Evolutionary conservation across 2,113 vertebrate genomes (phyloP), one percentile per base, ranked within the genome.

Genomic region (Orycteropus afer): DNA sequence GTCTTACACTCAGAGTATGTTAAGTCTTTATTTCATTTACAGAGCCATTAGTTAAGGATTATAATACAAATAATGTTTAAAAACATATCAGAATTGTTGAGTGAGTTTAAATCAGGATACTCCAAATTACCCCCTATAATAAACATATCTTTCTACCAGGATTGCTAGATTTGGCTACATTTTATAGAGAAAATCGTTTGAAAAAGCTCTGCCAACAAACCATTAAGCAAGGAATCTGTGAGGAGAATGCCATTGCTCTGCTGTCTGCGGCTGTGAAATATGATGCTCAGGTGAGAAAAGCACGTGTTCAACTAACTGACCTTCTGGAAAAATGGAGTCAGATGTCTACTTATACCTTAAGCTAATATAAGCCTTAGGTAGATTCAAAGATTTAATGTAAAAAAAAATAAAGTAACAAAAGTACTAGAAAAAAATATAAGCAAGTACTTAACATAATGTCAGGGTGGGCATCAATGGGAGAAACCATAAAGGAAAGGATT

Each of bases 201-300:
- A 99, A 99, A 98, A 98, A 99, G 86, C 98, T 99, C 95, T 99
- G 99, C 96, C 99, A 99, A 96, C 99, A 99, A 96, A 99, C 99
- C 0, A 99, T 99, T 97, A 99, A 99, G 97, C 98, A 99, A 96
- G 99, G 99, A 18, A 99, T 99, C 97, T 99, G 99, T n/a, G 99
- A 99, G 96, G 99, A 99, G 94, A 99, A 99, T 29, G 99, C 99
- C 89, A 98, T 99, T n/a, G 99, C 99, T 25, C 98, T 99, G 91
- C 99, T 99, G 12, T 99, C 99, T 0, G 99, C 99, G 0, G 99
- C 99, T 0, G 99, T 99, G 97, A 99, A 99, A 86, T 99, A 99
- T 0, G 99, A 99, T 55, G 99, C 99, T 37, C 99, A 99, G 99
- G 99, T 99, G 99, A 98, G 99, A 37, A 80, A 69, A 96, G 57